A percentile compares a stretch with the other conserved stretches of the same genome.
These are phyloP conservation scores for Noctua janthina DNA, from an alignment of 2,888 invertebrate species.

Conservation along the genomic window DNA sequence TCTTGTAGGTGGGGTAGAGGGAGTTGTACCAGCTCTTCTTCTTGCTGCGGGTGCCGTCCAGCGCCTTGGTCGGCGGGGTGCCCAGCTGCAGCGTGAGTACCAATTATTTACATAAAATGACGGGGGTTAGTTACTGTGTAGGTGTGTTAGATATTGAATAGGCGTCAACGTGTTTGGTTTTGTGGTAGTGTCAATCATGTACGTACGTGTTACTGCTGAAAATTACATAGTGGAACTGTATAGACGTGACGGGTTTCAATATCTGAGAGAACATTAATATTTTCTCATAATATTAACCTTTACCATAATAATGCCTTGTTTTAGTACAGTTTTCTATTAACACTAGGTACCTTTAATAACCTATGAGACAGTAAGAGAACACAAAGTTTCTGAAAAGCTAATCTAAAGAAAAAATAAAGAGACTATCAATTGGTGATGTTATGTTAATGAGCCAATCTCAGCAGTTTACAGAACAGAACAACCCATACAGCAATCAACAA, in stretches of 20 bases:
- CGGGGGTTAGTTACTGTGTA: not conserved
- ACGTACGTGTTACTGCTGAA: not conserved
- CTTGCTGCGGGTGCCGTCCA: constrained; percentile 89
- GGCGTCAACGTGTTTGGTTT: not conserved
- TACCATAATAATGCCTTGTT: not conserved
- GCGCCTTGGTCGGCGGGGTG: constrained; percentile 64
- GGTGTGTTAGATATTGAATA: not conserved
- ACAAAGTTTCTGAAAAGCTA: not conserved
- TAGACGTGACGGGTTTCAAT: not conserved
- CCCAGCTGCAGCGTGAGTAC: constrained; percentile 49
- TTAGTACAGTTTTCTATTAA: not conserved
- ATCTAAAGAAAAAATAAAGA: not conserved
- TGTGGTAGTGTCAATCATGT: not conserved
- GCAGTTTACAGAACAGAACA: not conserved
- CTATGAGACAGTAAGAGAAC: not conserved
- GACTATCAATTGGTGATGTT: not conserved
- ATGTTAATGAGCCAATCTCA: not conserved
- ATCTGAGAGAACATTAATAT: not conserved
- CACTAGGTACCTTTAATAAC: not conserved
- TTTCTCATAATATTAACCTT: not conserved
- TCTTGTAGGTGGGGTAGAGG: constrained; percentile 97
- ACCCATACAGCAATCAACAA: not conserved
- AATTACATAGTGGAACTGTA: not conserved
- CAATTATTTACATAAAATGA: constrained; percentile 51
- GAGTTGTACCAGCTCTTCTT: constrained; percentile 97